phyloP scores from a whole-genome alignment of 1,140 invertebrate species.

The Drosophila sp. region DNA sequence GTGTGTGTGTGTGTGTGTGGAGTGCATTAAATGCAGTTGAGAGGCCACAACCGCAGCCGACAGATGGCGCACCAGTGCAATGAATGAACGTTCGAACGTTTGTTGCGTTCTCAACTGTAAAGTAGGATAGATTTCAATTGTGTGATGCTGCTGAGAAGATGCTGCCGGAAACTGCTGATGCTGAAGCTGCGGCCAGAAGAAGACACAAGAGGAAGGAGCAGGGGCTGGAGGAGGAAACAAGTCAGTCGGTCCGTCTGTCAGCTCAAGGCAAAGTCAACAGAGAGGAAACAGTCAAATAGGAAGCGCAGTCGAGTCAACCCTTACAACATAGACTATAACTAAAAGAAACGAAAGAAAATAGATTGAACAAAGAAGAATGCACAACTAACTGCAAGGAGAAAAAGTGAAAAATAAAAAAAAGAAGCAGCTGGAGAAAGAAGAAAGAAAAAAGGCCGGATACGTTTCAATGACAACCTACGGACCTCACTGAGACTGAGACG shows the following conservation, averaged over 20 bases:
- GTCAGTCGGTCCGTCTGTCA: neutral
- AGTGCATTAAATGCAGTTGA: slow-evolving; percentile 34
- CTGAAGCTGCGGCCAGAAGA: neutral
- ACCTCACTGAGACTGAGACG: neutral
- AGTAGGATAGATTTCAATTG: slow-evolving; percentile 79
- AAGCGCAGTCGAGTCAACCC: slow-evolving; percentile 16
- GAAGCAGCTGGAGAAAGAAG: slow-evolving; percentile 6
- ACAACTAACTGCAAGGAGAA: neutral
- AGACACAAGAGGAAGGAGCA: no score
- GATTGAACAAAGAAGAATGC: slow-evolving; percentile 4
- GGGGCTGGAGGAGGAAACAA: neutral
- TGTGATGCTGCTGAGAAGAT: slow-evolving; percentile 44
- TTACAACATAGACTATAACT: slow-evolving; percentile 40
- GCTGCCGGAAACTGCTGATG: slow-evolving; percentile 47
- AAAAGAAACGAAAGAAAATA: slow-evolving; percentile 13
- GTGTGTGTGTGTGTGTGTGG: neutral
- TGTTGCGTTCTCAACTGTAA: slow-evolving; percentile 75
- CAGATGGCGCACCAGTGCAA: slow-evolving; percentile 42
- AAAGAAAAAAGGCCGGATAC: slow-evolving; percentile 50
- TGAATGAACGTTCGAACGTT: slow-evolving; percentile 28
- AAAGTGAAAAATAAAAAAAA: neutral
- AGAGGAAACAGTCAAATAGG: slow-evolving; percentile 29
- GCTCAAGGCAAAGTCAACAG: slow-evolving; percentile 67
- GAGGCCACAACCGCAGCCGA: slow-evolving; percentile 63
- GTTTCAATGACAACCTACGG: slow-evolving; percentile 60